These are phyloP conservation scores for Ectropis grisescens DNA, from an alignment of 1,140 invertebrate genomes.

Conservation along the genomic window DNA sequence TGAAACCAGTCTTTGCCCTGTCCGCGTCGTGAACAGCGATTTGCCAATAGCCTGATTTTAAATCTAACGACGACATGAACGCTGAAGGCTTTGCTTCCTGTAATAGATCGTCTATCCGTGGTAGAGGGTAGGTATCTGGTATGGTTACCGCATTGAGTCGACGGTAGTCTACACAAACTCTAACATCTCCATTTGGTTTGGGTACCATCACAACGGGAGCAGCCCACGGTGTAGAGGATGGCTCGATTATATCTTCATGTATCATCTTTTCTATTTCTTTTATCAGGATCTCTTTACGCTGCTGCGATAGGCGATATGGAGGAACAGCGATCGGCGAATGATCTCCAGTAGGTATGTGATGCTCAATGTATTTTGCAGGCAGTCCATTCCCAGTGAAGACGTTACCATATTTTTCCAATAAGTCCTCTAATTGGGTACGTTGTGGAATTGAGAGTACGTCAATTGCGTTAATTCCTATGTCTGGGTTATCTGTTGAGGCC, in stretches of 20 bases:
- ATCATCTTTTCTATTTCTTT: slow-evolving; percentile 17
- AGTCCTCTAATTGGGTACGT: not conserved
- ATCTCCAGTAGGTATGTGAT: not conserved
- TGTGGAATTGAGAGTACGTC: too few species aligned
- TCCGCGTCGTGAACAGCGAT: slow-evolving; percentile 25
- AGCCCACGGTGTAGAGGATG: slow-evolving; percentile 17
- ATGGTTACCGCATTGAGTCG: slow-evolving; percentile 33
- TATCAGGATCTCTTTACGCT: slow-evolving; percentile 5
- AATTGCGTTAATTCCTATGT: too few species aligned
- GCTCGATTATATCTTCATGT: slow-evolving; percentile 10
- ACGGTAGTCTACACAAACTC: slow-evolving; percentile 16
- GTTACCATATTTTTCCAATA: not conserved
- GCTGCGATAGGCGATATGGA: slow-evolving; percentile 16
- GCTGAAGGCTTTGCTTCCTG: slow-evolving; percentile 22
- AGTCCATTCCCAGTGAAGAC: not conserved
- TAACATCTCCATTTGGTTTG: slow-evolving; percentile 8
- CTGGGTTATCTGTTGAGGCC: too few species aligned
- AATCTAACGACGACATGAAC: slow-evolving; percentile 39
- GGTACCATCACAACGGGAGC: slow-evolving; percentile 18
- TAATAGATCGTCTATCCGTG: slow-evolving; percentile 57
- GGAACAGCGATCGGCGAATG: slow-evolving; percentile 12
- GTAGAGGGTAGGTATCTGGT: slow-evolving; percentile 50
- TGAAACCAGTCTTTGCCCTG: slow-evolving; percentile 47
- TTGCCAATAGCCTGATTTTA: slow-evolving; percentile 41
- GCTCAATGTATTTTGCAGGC: not conserved